Percentiles rank a stretch among this genome's conserved stretches.
These are phyloP conservation scores for Eupithecia abbreviata DNA, from an alignment of 2,888 invertebrate species.

Conservation along the genomic window DNA sequence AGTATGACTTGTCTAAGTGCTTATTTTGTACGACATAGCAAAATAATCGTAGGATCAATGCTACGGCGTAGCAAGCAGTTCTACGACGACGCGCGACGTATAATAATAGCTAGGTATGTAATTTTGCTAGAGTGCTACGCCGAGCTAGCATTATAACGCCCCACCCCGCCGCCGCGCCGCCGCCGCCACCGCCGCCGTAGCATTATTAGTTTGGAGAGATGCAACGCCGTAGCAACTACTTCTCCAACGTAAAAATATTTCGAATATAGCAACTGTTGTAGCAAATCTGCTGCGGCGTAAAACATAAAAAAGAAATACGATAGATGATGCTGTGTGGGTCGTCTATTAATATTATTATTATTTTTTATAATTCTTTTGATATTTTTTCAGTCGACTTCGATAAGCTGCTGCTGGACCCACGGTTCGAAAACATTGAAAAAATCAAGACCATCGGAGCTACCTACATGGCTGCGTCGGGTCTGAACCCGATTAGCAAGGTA, in stretches of 20 bases:
- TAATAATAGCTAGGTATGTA: no score
- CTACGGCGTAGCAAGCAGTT: background rate
- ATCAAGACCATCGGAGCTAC: slow-evolving; percentile 97
- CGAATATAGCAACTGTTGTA: background rate
- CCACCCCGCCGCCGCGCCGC: background rate
- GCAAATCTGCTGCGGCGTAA: background rate
- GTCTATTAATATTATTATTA: no score
- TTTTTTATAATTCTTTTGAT: background rate
- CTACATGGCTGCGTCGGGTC: slow-evolving; percentile 97
- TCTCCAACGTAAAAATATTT: background rate
- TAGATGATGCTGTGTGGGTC: no score
- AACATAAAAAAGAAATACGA: background rate
- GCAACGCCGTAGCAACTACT: background rate
- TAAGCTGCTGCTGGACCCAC: slow-evolving; percentile 92
- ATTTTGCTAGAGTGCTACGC: background rate
- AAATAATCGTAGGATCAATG: background rate
- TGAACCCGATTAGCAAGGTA: slow-evolving; percentile 90
- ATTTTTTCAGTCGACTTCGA: slow-evolving; percentile 91
- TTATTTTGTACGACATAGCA: no score
- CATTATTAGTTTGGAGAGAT: background rate
- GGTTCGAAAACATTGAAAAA: slow-evolving; percentile 95
- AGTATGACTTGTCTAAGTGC: no score
- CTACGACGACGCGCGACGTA: background rate
- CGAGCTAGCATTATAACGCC: background rate
- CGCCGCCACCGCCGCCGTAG: slow-evolving; percentile 13